Conservation (phyloP, 2,888 invertebrate genomes). For the Vanessa cardui region DNA sequence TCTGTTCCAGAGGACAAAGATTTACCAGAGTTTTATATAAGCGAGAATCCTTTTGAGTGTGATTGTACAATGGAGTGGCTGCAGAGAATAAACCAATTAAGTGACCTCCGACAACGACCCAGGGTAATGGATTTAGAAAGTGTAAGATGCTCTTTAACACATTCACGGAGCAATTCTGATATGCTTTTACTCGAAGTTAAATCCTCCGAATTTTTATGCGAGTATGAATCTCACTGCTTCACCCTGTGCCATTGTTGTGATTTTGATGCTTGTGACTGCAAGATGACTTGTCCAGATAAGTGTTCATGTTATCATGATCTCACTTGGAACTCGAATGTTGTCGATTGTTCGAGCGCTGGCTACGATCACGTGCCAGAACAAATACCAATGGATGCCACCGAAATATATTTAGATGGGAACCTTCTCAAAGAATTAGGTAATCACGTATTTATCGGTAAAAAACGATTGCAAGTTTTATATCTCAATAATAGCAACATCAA, state of each 20-base stretch:
- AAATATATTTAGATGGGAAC: slow-evolving; percentile 93
- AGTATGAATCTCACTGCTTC: slow-evolving; percentile 92
- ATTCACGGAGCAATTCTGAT: slow-evolving; percentile 84
- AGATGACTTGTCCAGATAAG: slow-evolving; percentile 94
- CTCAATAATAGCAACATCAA: slow-evolving; percentile 90
- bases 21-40: slow-evolving; percentile 90
- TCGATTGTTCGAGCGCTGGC: slow-evolving; percentile 90
- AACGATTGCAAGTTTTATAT: slow-evolving; percentile 89
- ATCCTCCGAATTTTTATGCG: slow-evolving; percentile 90
- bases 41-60: slow-evolving; percentile 92
- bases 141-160: slow-evolving; percentile 89
- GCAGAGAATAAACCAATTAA: slow-evolving; percentile 89
- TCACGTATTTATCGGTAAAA: slow-evolving; percentile 94
- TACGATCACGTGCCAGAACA: slow-evolving; percentile 89
- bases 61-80: slow-evolving; percentile 95
- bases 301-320: slow-evolving; percentile 95
- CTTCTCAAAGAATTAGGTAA: slow-evolving; percentile 89
- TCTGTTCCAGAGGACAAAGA: slow-evolving; percentile 86
- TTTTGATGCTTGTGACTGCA: slow-evolving; percentile 95
- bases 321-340: slow-evolving; percentile 92
- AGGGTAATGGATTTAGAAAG: slow-evolving; percentile 90
- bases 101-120: slow-evolving; percentile 88
- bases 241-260: slow-evolving; percentile 94
- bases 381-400: slow-evolving; percentile 95
- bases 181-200: slow-evolving; percentile 86